phyloP scores from a whole-genome alignment of 2,888 invertebrate species.

The Sarcophaga carnaria region DNA sequence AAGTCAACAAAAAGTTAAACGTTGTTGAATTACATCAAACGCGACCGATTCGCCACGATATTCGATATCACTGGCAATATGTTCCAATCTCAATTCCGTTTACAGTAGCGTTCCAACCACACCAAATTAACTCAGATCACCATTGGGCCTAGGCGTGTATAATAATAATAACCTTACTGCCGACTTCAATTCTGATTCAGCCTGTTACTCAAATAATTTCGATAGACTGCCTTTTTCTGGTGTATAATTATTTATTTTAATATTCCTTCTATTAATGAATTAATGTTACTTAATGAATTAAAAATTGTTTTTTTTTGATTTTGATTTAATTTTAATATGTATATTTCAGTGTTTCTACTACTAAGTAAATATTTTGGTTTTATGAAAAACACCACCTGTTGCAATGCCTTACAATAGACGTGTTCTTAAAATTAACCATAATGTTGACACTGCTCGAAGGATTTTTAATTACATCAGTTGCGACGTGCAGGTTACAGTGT shows the following conservation, averaged over 20 bases:
- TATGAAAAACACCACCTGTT: background rate
- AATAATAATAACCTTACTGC: conserved; percentile 63
- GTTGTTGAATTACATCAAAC: conserved; percentile 78
- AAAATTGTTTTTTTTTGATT: too few species aligned
- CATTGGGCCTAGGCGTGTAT: conserved; percentile 73
- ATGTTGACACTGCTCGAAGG: conserved; percentile 26
- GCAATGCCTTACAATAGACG: too few species aligned
- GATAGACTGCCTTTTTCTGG: too few species aligned
- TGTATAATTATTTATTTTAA: too few species aligned
- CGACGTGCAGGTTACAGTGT: background rate
- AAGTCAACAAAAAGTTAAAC: conserved; percentile 85
- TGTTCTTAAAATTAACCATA: background rate
- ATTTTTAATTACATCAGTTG: conserved; percentile 27
- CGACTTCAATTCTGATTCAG: conserved; percentile 94
- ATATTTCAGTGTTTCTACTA: too few species aligned
- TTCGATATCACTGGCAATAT: conserved; percentile 77
- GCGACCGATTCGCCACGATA: conserved; percentile 76
- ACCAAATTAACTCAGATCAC: conserved; percentile 84
- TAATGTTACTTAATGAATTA: too few species aligned
- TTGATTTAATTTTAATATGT: too few species aligned
- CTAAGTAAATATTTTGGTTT: too few species aligned
- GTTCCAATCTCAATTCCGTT: conserved; percentile 78
- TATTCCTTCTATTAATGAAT: conserved; percentile 76
- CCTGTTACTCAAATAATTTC: conserved; percentile 86
- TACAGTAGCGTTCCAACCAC: conserved; percentile 87